These are phyloP conservation scores for Drosophila cardini DNA, from an alignment of 1,140 invertebrate genomes.

Conservation along the genomic window DNA sequence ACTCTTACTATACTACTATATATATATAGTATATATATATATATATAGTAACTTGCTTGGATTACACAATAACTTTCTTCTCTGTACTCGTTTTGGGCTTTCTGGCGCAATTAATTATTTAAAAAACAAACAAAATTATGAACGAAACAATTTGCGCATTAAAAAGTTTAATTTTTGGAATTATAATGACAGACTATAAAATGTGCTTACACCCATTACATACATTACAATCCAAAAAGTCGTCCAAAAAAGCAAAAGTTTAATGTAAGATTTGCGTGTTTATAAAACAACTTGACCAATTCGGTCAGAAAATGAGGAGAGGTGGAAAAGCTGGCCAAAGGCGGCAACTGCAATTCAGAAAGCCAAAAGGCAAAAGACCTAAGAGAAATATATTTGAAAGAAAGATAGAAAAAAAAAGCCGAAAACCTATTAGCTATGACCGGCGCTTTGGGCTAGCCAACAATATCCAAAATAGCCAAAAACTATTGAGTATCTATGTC, in stretches of 20 bases:
- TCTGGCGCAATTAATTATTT: constrained; percentile 61
- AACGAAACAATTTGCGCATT: constrained; percentile 77
- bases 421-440: constrained; percentile 55
- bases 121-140: constrained; percentile 67
- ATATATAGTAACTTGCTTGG: constrained; percentile 1
- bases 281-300: constrained; percentile 70
- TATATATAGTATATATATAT: no score
- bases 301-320: constrained; percentile 4
- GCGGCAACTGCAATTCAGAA: constrained; percentile 59
- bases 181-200: constrained; percentile 78
- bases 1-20: neutral
- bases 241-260: constrained; percentile 59
- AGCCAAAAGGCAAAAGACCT: constrained; percentile 21
- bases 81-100: constrained; percentile 30
- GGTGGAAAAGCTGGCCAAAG: constrained; percentile 68
- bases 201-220: constrained; percentile 76
- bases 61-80: constrained; percentile 75
- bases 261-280: constrained; percentile 81
- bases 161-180: constrained; percentile 81
- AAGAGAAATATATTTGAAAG: constrained; percentile 34
- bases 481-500: constrained; percentile 57
- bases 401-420: constrained; percentile 23
- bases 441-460: constrained; percentile 41
- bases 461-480: constrained; percentile 21
- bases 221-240: constrained; percentile 18